phyloP scores from a whole-genome alignment of 1,140 invertebrate genomes.

The Camponotus pennsylvanicus region DNA sequence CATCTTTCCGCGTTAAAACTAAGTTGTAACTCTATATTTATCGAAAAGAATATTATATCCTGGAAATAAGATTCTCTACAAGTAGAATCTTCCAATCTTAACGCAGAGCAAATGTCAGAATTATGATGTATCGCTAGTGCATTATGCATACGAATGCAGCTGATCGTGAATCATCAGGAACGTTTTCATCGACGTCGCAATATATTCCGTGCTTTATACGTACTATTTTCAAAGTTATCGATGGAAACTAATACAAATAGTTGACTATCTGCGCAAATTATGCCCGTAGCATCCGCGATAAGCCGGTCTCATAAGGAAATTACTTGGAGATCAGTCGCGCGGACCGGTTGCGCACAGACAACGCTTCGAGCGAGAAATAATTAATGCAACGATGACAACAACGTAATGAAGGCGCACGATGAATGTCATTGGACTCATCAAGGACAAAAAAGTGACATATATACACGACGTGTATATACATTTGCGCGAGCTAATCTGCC shows the following conservation, averaged over 20 bases:
- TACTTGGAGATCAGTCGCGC: slow-evolving; percentile 21
- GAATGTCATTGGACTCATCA: slow-evolving; percentile 56
- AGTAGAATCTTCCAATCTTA: slow-evolving; percentile 42
- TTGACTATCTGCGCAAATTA: slow-evolving; percentile 19
- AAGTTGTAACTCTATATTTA: background rate
- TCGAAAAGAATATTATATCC: background rate
- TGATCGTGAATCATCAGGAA: slow-evolving; percentile 13
- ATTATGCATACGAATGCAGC: slow-evolving; percentile 6
- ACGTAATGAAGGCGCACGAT: slow-evolving; percentile 42
- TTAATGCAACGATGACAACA: slow-evolving; percentile 56
- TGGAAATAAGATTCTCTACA: slow-evolving; percentile 33
- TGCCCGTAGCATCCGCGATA: background rate
- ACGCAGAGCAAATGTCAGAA: slow-evolving; percentile 1
- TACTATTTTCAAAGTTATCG: background rate
- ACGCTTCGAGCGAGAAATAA: slow-evolving; percentile 7
- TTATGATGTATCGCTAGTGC: background rate
- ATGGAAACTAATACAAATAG: slow-evolving; percentile 18
- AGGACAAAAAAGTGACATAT: slow-evolving; percentile 44
- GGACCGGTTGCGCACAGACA: background rate
- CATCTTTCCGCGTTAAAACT: background rate
- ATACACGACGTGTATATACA: background rate
- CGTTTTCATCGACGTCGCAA: background rate
- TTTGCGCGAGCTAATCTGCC: slow-evolving; percentile 4
- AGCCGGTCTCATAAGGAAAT: slow-evolving; percentile 21
- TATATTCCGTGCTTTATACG: background rate